phyloP scores from a whole-genome alignment of 1,140 invertebrate species.

The Sweltsa coloradensis region DNA sequence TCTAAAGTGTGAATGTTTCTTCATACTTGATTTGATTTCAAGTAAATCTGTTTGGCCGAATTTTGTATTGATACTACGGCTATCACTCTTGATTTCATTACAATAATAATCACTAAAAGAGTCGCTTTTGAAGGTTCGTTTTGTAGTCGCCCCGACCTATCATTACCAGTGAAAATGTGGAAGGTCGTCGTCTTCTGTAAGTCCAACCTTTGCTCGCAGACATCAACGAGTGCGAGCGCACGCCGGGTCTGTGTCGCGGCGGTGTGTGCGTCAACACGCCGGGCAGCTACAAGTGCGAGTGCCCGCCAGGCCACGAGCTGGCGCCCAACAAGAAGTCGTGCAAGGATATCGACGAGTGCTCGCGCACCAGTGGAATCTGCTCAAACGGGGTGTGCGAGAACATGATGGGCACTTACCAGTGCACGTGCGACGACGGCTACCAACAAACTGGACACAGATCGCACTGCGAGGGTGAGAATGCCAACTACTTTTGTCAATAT shows the following conservation, averaged over 20 bases:
- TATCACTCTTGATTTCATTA: too few relatives aligned
- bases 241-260: slow-evolving; percentile 51
- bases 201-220: too few relatives aligned
- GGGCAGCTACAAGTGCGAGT: slow-evolving; percentile 58
- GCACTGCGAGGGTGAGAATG: slow-evolving; percentile 39
- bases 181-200: slow-evolving; percentile 9
- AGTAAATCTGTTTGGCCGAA: too few relatives aligned
- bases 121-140: too few relatives aligned
- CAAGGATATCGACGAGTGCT: slow-evolving; percentile 56
- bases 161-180: background rate
- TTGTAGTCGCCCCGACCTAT: too few relatives aligned
- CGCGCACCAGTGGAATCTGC: slow-evolving; percentile 69
- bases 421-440: slow-evolving; percentile 72
- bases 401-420: slow-evolving; percentile 76
- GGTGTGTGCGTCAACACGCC: slow-evolving; percentile 52
- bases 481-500: background rate
- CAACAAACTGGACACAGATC: slow-evolving; percentile 48
- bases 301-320: slow-evolving; percentile 53
- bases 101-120: too few relatives aligned
- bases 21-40: too few relatives aligned
- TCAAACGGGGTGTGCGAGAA: slow-evolving; percentile 79
- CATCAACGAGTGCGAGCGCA: slow-evolving; percentile 68
- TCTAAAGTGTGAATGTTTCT: too few relatives aligned
- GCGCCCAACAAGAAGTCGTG: slow-evolving; percentile 47
- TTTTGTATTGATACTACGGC: too few relatives aligned